Evolutionary conservation across 2,888 invertebrate genomes (phyloP), one percentile per base, ranked within the genome.

Genomic region (Dendrolimus houi): DNA sequence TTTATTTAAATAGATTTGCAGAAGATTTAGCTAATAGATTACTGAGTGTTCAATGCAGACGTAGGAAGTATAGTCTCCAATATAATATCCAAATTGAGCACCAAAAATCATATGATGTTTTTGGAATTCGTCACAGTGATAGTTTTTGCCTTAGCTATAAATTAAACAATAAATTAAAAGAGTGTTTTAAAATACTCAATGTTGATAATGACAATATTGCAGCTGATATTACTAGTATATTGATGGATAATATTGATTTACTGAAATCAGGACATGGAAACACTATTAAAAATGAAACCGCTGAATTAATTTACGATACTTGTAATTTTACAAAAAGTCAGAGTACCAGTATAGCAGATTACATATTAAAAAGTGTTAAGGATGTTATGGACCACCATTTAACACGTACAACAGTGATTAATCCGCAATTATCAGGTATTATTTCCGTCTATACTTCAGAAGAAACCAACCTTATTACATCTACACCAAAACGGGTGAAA

Each of bases 11-110:
- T 1, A 47, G 47, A 47, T 47, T 47, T 47, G 52, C 52, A 29
- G 13, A 41, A 41, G 41, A 41, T 29, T 40, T 29, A 29, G 52
- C 40, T 17, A 13, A 52, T 52, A 8, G 10, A 52, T 47, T 47
- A 47, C 9, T 47, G 12, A 47, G 10, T 47, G 12, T 47, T 47
- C 47, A 2, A 47, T 47, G 47, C 13, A 14, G 2, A 64, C 59
- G 8, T 66, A 62, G 64, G 47, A 63, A 7, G 65, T 68, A 42
- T 59, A 68, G 47, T 70, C 65, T 59, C 6, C 47, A 47, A 6
- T 10, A 9, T 47, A 47, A 47, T 47, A 47, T 47, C 47, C 47
- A 47, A 47, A 47, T 47, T 10, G 12, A 47, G 9, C 9, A 47
- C 9, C 47, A 12, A 47, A 47, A 12, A 47, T 12, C 9, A 6